phyloP scores from a whole-genome alignment of 2,797 vertebrate species.

The Scolopax rusticola region DNA sequence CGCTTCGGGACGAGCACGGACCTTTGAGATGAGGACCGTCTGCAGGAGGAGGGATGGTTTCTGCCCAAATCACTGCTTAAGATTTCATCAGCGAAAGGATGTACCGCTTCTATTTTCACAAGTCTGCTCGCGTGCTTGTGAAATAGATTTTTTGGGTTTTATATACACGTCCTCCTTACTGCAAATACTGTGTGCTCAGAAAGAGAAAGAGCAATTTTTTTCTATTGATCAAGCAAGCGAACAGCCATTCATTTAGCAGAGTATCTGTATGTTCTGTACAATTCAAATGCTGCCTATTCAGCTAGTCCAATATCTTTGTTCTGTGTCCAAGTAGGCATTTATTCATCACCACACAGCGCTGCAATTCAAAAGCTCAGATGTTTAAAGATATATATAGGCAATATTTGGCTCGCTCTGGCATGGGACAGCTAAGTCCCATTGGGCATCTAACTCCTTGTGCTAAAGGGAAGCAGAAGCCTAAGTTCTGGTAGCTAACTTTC shows the following conservation, averaged over 20 bases:
- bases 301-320: constrained; percentile 65
- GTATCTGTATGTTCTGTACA: constrained; percentile 63
- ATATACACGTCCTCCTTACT: constrained; percentile 32
- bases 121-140: constrained; percentile 15
- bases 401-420: constrained; percentile 24
- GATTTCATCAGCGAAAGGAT: neutral
- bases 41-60: neutral
- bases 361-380: constrained; percentile 66
- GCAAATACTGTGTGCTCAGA: constrained; percentile 46
- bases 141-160: constrained; percentile 38
- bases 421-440: neutral
- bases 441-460: neutral
- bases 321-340: constrained; percentile 67
- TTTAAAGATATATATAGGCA: constrained; percentile 62
- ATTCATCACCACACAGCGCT: constrained; percentile 38
- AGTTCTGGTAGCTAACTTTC: neutral
- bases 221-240: constrained; percentile 56
- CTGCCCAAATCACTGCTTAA: constrained; percentile 1
- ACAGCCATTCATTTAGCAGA: constrained; percentile 56
- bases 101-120: constrained; percentile 25
- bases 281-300: constrained; percentile 65
- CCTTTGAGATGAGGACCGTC: neutral
- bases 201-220: constrained; percentile 65
- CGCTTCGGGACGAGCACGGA: neutral
- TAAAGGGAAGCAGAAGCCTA: neutral